Percentiles rank a stretch among this genome's conserved stretches.
Conservation (phyloP, 1,140 invertebrate genomes). For the Temnothorax curvispinosus region DNA sequence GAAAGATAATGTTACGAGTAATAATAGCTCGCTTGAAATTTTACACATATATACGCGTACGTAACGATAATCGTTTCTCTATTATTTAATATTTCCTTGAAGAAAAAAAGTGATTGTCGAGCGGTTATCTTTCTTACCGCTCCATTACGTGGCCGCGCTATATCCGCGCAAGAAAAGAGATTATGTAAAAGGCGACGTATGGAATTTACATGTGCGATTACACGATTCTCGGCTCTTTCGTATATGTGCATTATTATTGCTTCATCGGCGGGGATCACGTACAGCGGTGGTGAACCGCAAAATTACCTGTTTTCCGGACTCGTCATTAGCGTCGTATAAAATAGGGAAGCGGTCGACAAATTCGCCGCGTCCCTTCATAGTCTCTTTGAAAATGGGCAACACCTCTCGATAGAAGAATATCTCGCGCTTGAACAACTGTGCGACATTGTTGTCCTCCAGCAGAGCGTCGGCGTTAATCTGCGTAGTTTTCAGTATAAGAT, state of each 20-base stretch:
- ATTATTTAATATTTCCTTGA: background rate
- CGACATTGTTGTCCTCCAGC: background rate
- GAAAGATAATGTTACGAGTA: background rate
- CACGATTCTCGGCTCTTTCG: background rate
- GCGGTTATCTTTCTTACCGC: background rate
- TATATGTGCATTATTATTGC: background rate
- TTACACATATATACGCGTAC: background rate
- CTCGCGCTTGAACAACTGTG: conserved; percentile 67
- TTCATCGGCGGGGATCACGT: background rate
- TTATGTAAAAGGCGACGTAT: conserved; percentile 1
- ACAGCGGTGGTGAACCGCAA: background rate
- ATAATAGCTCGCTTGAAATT: background rate
- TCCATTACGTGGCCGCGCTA: background rate
- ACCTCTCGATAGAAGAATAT: conserved; percentile 64
- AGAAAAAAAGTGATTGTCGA: background rate
- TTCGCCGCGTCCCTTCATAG: conserved; percentile 5
- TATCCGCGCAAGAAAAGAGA: conserved; percentile 21
- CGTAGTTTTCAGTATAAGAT: conserved; percentile 66
- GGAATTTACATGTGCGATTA: conserved; percentile 23
- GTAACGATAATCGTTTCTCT: background rate
- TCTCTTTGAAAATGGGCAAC: conserved; percentile 59
- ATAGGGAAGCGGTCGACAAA: conserved; percentile 35
- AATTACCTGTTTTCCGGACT: conserved; percentile 66
- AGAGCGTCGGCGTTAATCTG: background rate
- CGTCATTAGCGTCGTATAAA: conserved; percentile 32